Evolutionary conservation across 1,140 invertebrate species (phyloP).

Genomic region (Cyclargus thomasi): DNA sequence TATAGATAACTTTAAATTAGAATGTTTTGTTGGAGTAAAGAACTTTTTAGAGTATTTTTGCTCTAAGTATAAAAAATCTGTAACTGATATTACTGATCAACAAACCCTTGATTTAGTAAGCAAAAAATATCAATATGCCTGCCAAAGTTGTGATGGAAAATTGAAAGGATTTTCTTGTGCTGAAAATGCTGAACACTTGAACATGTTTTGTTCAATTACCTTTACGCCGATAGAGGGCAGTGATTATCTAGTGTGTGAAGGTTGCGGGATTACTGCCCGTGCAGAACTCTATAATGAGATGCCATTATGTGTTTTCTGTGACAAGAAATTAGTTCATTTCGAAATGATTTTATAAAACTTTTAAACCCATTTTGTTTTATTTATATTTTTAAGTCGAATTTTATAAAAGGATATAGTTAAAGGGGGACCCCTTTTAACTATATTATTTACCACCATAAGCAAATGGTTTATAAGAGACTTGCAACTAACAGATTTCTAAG

Average conservation of each 20-base stretch:
- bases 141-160: conserved; percentile 51
- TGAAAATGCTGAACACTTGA: conserved; percentile 38
- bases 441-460: no score
- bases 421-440: no score
- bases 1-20: conserved; percentile 27
- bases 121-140: conserved; percentile 33
- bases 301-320: conserved; percentile 54
- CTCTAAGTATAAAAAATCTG: conserved; percentile 37
- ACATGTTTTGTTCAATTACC: conserved; percentile 50
- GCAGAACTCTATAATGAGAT: conserved; percentile 36
- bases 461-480: no score
- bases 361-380: background rate
- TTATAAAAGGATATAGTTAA: no score
- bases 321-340: conserved; percentile 42
- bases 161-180: conserved; percentile 45
- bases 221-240: conserved; percentile 48
- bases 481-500: no score
- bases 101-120: conserved; percentile 28
- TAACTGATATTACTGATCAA: conserved; percentile 25
- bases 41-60: conserved; percentile 48
- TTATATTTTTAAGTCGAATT: background rate
- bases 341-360: conserved; percentile 26
- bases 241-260: conserved; percentile 49
- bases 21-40: conserved; percentile 39
- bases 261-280: conserved; percentile 39